Base-by-base conservation (phyloP, 2,113 vertebrate genomes). In the Leucoraja erinaceus region DNA sequence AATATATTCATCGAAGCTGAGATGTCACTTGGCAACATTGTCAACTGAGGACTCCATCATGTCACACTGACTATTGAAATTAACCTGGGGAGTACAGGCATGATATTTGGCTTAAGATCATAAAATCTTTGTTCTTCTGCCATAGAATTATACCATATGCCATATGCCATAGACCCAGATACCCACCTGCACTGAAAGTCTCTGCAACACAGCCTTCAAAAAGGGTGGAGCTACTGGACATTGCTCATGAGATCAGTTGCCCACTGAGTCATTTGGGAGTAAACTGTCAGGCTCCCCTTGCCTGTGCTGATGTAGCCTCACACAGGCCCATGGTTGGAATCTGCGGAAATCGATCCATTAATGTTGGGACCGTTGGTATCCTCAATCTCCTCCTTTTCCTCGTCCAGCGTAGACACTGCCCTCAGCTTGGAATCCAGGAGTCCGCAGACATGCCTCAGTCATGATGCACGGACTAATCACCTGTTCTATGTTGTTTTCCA, bases 131-230 rank as follows among this genome's bases (percentile, higher is more conserved):
- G 81, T 59, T 28, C 10, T 84, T 59, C 79, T 77, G 8, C 79
- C 79, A 63, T 88, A 63, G n/a, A n/a, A n/a, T n/a, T n/a, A n/a
- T n/a, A n/a, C 79, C 79, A 63, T 88, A 63, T 77, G 8, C 79
- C 79, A 63, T 88, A 63, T 77, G 8, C 79, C 79, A 63, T 88
- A 63, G 28, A 63, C 83, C 54, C 22, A 20, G 54, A 59, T 28
- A 59, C 8, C 7, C 54, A 11, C 14, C 28, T 86, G 56, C 56
- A 63, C 16, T 63, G 59, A 14, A 25, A 86, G 28, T 63, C 56
- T n/a, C 25, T 68, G 16, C 66, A 68, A 12, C 54, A 61, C 20
- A 28, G 38, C 20, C 7, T 83, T 83, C n/a, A 16, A 28, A 47
- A 10, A 83, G 20, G 47, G 47, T 59, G 22, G 79, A 0, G 20